phyloP scores from a whole-genome alignment of 64 coral and sea anemone species.

The Montipora foliosa region DNA sequence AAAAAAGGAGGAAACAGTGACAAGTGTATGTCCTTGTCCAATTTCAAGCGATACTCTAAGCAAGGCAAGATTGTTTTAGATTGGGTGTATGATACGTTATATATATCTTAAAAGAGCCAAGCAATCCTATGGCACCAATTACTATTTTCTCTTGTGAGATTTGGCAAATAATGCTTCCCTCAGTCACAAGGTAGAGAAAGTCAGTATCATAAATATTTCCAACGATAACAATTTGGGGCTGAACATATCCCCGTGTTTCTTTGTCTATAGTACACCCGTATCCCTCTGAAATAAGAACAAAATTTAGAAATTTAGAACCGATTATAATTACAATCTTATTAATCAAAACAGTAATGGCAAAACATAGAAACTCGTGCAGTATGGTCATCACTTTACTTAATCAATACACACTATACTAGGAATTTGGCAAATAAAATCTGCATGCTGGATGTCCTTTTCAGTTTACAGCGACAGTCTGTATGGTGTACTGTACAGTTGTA shows the following conservation, averaged over 20 bases:
- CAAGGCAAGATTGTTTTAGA: conserved; percentile 45
- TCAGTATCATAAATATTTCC: conserved; percentile 45
- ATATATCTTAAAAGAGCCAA: conserved; percentile 38
- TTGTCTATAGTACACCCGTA: not conserved
- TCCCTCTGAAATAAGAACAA: conserved; percentile 33
- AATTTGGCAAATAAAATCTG: too few species aligned
- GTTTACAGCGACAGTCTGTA: too few species aligned
- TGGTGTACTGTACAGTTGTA: too few species aligned
- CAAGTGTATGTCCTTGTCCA: conserved; percentile 54
- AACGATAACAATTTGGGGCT: conserved; percentile 38
- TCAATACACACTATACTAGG: too few species aligned
- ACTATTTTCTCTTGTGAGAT: conserved; percentile 32
- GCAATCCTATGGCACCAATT: conserved; percentile 8
- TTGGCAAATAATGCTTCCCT: conserved; percentile 32
- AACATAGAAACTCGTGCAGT: too few species aligned
- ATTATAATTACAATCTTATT: too few species aligned
- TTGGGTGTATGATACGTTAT: conserved; percentile 48
- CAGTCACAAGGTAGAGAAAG: not conserved
- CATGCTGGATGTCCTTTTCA: too few species aligned
- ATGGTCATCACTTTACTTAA: too few species aligned
- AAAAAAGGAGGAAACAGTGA: conserved; percentile 54
- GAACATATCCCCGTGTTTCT: not conserved
- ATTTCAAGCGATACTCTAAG: conserved; percentile 52
- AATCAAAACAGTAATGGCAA: too few species aligned
- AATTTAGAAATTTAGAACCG: conserved; percentile 18